These are phyloP conservation scores for Brachymystax lenok DNA, from an alignment of 2,797 vertebrate species.

Conservation along the genomic window DNA sequence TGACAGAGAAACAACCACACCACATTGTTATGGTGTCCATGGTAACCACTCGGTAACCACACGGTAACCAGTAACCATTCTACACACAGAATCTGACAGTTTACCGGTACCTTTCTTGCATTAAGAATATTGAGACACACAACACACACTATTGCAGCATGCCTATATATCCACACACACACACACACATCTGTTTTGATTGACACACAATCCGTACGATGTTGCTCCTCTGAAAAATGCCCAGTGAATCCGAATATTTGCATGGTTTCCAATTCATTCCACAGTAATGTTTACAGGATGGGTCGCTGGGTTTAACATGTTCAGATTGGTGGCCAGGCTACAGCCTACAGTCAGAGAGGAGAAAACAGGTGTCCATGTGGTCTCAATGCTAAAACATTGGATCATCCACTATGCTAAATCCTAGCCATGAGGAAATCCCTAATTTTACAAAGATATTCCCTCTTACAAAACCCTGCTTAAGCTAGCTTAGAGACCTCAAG, in stretches of 20 bases:
- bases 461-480: constrained; percentile 58
- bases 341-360: neutral
- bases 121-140: neutral
- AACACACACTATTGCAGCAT: neutral
- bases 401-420: neutral
- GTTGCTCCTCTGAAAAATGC: neutral
- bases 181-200: neutral
- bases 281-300: neutral
- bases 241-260: too few relatives aligned
- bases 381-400: constrained; percentile 9
- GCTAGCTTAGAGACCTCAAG: constrained; percentile 55
- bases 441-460: constrained; percentile 30
- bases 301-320: neutral
- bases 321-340: neutral
- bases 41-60: neutral
- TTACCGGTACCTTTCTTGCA: neutral
- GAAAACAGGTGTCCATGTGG: constrained; percentile 5
- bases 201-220: neutral
- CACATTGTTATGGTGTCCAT: neutral
- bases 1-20: neutral
- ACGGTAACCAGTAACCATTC: too few relatives aligned
- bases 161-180: neutral
- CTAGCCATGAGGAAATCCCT: constrained; percentile 16
- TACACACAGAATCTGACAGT: neutral
- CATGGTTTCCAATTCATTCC: too few relatives aligned